These are phyloP conservation scores for Palloptera scutellata DNA, from an alignment of 2,888 invertebrate genomes.

Conservation along the genomic window DNA sequence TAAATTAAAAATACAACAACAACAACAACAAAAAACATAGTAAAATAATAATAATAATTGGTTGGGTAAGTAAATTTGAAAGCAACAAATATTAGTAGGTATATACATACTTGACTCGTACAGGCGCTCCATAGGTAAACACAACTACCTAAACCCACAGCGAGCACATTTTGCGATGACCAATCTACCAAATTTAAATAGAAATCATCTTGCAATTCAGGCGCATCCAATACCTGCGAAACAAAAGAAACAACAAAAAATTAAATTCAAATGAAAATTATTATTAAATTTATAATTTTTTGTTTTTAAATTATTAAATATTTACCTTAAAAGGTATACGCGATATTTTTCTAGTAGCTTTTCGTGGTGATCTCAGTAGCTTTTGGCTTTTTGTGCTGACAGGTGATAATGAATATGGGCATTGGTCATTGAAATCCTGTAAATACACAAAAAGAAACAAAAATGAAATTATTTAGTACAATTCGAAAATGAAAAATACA, in stretches of 20 bases:
- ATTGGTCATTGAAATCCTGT: constrained; percentile 80
- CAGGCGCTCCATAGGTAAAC: constrained; percentile 99
- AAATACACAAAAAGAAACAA: constrained; percentile 55
- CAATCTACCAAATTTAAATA: constrained; percentile 98
- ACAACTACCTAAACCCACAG: constrained; percentile 96
- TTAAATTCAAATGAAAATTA: not conserved
- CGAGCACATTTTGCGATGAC: constrained; percentile 98
- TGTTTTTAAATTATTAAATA: not conserved
- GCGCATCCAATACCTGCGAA: constrained; percentile 59
- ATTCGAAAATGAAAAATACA: constrained; percentile 15
- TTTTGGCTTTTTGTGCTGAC: constrained; percentile 96
- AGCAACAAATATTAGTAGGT: constrained; percentile 15
- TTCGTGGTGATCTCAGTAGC: constrained; percentile 90
- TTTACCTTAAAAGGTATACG: constrained; percentile 92
- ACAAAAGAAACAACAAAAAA: not conserved
- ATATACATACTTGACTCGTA: constrained; percentile 82
- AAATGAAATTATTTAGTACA: constrained; percentile 21
- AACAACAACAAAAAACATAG: constrained; percentile 15
- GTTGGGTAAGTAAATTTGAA: constrained; percentile 22
- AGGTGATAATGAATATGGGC: constrained; percentile 94
- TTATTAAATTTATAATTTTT: not conserved
- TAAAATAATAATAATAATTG: constrained; percentile 16
- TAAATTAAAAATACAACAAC: constrained; percentile 21
- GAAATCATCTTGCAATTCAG: constrained; percentile 87
- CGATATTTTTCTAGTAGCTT: constrained; percentile 98